These are phyloP conservation scores for Muntiacus muntjak DNA, from an alignment of 2,113 vertebrate species.

Conservation along the genomic window DNA sequence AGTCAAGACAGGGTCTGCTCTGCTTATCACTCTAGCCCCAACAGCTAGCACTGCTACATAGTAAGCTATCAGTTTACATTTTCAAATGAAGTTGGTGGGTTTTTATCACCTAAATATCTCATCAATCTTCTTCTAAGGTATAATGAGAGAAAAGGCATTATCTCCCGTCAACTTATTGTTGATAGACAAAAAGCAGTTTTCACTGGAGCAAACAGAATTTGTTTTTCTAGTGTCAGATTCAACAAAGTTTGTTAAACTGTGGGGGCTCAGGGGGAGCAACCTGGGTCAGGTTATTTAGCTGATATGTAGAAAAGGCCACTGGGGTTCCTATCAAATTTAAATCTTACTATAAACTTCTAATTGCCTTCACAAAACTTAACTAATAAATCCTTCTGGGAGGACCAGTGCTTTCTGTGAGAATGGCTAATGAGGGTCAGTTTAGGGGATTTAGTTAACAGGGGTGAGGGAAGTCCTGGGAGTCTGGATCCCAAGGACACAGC, in stretches of 20 bases:
- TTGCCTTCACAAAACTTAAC: conserved; percentile 15
- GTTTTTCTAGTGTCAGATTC: neutral
- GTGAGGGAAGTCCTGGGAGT: neutral
- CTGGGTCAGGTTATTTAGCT: neutral
- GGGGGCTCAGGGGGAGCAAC: accelerated
- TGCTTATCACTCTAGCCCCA: neutral
- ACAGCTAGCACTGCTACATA: neutral
- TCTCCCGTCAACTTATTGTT: neutral
- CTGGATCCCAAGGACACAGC: neutral
- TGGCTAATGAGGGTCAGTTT: neutral
- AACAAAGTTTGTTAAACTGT: neutral
- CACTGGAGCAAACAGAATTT: neutral
- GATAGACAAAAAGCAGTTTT: neutral
- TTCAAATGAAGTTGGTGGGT: neutral
- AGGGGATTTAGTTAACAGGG: neutral
- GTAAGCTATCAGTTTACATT: neutral
- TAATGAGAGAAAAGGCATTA: neutral
- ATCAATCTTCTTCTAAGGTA: neutral
- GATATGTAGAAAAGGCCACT: neutral
- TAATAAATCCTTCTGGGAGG: conserved; percentile 39
- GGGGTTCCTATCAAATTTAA: conserved; percentile 30
- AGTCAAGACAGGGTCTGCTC: neutral
- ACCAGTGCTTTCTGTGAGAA: neutral
- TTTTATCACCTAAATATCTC: neutral
- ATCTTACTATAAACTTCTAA: conserved; percentile 45